A percentile compares a stretch with the other conserved stretches of the same genome.
Conservation (phyloP, 2,113 vertebrate genomes). For the Melanostigma gelatinosum region DNA sequence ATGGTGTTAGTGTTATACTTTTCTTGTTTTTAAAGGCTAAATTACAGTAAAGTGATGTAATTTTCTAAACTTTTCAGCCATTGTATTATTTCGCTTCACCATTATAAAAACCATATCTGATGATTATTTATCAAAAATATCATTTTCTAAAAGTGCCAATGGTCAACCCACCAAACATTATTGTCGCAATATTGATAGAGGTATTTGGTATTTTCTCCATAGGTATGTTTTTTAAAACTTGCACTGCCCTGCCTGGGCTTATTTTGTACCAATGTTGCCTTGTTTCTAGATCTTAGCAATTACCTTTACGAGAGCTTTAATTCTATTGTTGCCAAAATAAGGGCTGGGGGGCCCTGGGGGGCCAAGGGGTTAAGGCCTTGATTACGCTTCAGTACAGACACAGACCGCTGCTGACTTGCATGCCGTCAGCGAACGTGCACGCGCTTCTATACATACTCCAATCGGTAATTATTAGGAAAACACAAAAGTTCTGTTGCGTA, state of each 20-base stretch:
- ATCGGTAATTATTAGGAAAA: too few species aligned
- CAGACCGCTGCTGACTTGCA: background rate
- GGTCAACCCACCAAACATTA: background rate
- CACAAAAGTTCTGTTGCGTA: too few species aligned
- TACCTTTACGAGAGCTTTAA: too few species aligned
- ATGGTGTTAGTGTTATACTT: background rate
- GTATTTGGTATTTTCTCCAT: too few species aligned
- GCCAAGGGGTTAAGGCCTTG: background rate
- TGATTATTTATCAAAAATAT: background rate
- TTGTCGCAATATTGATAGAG: too few species aligned
- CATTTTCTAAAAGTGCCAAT: background rate
- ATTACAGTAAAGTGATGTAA: too few species aligned
- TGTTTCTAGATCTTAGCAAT: background rate
- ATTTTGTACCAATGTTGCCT: background rate
- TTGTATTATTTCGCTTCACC: background rate
- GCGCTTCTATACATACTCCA: background rate
- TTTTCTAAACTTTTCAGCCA: background rate
- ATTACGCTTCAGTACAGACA: background rate
- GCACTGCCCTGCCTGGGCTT: background rate
- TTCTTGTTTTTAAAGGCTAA: too few species aligned
- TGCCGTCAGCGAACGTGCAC: too few species aligned
- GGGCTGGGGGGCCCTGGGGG: background rate
- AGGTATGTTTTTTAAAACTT: too few species aligned
- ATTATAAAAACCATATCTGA: background rate
- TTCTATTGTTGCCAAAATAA: background rate